Conservation (phyloP, 2,797 vertebrate genomes). For the Anabacerthia variegaticeps region DNA sequence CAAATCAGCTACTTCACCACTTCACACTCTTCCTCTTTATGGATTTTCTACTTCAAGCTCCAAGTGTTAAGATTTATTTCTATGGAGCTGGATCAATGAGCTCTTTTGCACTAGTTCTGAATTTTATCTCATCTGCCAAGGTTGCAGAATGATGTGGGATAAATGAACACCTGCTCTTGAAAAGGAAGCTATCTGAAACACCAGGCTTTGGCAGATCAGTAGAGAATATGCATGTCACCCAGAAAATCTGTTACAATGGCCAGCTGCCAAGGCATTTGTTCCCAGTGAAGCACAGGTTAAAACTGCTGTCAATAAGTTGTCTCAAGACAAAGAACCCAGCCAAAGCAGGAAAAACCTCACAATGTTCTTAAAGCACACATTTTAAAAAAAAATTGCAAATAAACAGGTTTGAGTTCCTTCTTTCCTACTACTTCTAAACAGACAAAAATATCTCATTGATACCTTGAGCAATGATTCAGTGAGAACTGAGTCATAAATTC, state of each 20-base stretch:
- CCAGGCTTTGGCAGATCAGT: slow-evolving; percentile 36
- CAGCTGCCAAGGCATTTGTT: slow-evolving; percentile 14
- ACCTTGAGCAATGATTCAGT: neutral
- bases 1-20: neutral
- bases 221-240: slow-evolving; percentile 7
- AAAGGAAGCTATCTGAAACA: slow-evolving; percentile 43
- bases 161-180: slow-evolving; percentile 64
- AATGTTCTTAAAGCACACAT: neutral
- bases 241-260: slow-evolving; percentile 49
- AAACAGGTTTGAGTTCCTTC: neutral
- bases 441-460: neutral
- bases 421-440: neutral
- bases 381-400: neutral
- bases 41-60: neutral
- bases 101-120: neutral
- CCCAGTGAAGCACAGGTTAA: slow-evolving; percentile 38
- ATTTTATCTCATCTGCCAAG: slow-evolving; percentile 41
- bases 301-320: neutral
- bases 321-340: neutral
- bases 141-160: slow-evolving; percentile 55
- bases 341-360: neutral
- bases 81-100: neutral
- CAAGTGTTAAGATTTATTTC: neutral
- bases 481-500: neutral
- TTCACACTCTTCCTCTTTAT: neutral